phyloP scores from a whole-genome alignment of 2,888 invertebrate species.

The Drosophila robusta region DNA sequence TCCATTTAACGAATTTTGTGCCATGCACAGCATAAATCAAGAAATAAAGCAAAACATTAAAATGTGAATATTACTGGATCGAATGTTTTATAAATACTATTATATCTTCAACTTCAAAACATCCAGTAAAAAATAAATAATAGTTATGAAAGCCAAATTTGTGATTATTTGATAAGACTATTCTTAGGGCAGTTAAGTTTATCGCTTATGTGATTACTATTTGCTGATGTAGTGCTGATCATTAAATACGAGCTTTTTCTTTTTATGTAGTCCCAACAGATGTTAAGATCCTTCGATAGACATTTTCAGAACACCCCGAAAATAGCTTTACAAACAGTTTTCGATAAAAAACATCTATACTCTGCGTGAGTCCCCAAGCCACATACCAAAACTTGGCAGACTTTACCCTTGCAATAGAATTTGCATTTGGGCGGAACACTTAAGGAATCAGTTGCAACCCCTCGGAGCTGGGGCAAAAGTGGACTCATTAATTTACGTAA shows the following conservation, averaged over 20 bases:
- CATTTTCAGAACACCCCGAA: background rate
- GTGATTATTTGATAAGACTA: too few relatives aligned
- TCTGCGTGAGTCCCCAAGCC: background rate
- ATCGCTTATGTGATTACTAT: too few relatives aligned
- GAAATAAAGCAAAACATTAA: background rate
- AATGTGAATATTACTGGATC: too few relatives aligned
- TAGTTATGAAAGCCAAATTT: too few relatives aligned
- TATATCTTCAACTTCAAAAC: constrained; percentile 19
- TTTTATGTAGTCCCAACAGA: background rate
- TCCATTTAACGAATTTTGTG: constrained; percentile 49
- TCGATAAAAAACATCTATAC: constrained; percentile 6
- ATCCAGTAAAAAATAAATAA: too few relatives aligned
- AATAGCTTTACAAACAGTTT: background rate
- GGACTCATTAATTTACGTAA: constrained; percentile 77
- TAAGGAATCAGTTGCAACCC: constrained; percentile 39
- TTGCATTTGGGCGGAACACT: constrained; percentile 43
- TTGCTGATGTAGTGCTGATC: too few relatives aligned
- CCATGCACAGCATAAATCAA: constrained; percentile 52
- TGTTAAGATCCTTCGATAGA: background rate
- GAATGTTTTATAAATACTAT: too few relatives aligned
- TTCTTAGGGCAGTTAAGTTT: too few relatives aligned
- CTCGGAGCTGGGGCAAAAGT: background rate
- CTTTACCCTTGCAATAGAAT: constrained; percentile 23
- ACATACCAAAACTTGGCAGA: constrained; percentile 11
- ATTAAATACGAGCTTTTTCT: too few relatives aligned